Conservation (phyloP, 2,888 invertebrate species). For the Polyommatus iphigenia region DNA sequence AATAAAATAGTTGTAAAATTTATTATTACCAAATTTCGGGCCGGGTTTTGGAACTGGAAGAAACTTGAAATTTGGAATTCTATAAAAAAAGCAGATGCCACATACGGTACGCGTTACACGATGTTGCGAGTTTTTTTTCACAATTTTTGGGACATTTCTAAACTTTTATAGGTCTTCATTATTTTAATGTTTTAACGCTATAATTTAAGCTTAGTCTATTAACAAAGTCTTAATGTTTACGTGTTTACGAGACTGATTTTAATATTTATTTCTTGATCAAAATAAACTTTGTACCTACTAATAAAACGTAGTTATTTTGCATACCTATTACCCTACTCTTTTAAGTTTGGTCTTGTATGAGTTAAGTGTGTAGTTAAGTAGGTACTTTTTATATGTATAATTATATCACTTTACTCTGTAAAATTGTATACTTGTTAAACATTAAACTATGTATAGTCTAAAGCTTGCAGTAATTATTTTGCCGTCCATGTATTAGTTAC, state of each 20-base stretch:
- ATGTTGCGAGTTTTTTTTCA: not conserved
- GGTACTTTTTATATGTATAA: no score
- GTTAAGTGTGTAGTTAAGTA: no score
- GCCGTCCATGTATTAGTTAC: not conserved
- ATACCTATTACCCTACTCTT: not conserved
- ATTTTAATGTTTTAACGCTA: not conserved
- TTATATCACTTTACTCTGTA: not conserved
- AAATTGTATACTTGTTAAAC: not conserved
- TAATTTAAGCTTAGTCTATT: not conserved
- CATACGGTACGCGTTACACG: not conserved
- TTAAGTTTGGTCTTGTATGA: not conserved
- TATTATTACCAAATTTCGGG: no score
- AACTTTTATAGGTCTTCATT: constrained; percentile 3
- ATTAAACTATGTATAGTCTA: constrained; percentile 18
- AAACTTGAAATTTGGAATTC: no score
- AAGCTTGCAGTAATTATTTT: constrained; percentile 14
- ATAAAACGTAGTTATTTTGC: not conserved
- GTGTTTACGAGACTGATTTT: constrained; percentile 9
- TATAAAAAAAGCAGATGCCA: no score
- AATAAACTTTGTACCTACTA: not conserved
- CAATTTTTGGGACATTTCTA: not conserved
- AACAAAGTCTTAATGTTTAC: not conserved
- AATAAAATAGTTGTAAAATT: no score
- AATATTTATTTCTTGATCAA: constrained; percentile 3
- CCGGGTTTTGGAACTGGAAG: no score